phyloP scores from a whole-genome alignment of 1,140 invertebrate genomes.

The Aphis craccivora region DNA sequence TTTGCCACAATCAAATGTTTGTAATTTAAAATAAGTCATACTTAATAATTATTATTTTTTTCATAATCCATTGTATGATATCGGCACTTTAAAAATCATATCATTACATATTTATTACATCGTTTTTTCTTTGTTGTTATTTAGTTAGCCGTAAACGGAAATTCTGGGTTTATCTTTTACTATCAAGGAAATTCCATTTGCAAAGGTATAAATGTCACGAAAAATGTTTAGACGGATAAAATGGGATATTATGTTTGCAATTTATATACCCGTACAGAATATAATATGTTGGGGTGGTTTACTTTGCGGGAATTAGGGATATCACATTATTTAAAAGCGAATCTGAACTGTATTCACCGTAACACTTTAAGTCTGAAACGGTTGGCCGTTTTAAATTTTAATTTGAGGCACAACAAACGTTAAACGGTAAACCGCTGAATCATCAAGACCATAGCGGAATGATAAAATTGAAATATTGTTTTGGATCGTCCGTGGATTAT shows the following conservation, averaged over 20 bases:
- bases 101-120: not conserved
- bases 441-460: not conserved
- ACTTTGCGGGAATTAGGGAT: not conserved
- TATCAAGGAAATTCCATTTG: not conserved
- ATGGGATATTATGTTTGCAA: not conserved
- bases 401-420: not conserved
- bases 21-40: not conserved
- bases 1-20: not conserved
- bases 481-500: not conserved
- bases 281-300: not conserved
- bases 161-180: not conserved
- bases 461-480: not conserved
- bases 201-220: not conserved
- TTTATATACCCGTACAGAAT: constrained; percentile 3
- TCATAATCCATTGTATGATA: not conserved
- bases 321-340: not conserved
- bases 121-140: not conserved
- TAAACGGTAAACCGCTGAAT: not conserved
- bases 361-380: not conserved
- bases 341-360: not conserved
- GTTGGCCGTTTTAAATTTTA: not conserved
- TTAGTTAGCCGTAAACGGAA: not conserved
- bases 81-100: not conserved
- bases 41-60: not conserved
- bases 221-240: not conserved